phyloP scores from a whole-genome alignment of 2,113 vertebrate genomes.

The Indri indri region DNA sequence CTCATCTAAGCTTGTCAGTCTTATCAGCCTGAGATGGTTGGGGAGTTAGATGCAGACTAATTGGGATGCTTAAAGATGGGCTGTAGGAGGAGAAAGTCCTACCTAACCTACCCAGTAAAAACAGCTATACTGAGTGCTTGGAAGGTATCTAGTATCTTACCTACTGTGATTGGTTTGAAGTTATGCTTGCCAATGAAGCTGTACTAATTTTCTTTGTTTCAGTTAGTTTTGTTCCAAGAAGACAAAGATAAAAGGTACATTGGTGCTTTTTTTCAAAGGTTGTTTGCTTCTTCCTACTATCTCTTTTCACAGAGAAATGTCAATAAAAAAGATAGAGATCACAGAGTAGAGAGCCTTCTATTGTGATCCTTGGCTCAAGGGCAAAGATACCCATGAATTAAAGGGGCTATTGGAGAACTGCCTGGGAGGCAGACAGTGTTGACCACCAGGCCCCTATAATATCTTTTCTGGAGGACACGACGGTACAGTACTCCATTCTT shows the following conservation, averaged over 20 bases:
- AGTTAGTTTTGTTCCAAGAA: neutral
- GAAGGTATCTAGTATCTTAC: neutral
- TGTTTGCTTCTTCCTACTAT: neutral
- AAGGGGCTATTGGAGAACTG: neutral
- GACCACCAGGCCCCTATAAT: neutral
- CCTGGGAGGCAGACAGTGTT: neutral
- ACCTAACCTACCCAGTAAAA: neutral
- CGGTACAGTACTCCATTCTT: neutral
- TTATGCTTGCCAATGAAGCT: neutral
- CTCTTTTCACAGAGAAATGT: neutral
- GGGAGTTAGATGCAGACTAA: slow-evolving; percentile 46
- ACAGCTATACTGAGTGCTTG: neutral
- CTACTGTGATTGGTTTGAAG: neutral
- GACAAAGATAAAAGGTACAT: neutral
- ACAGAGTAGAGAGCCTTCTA: neutral
- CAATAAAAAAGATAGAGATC: slow-evolving; percentile 31
- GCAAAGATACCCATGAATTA: neutral
- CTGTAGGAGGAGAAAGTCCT: neutral
- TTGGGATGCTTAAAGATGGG: slow-evolving; percentile 6
- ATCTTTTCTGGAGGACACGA: neutral
- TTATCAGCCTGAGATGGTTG: slow-evolving; percentile 62
- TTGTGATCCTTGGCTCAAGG: neutral
- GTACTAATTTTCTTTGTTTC: slow-evolving; percentile 32
- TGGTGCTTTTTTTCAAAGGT: neutral
- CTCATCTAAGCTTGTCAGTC: slow-evolving; percentile 66